Base-by-base conservation (phyloP, 2,888 invertebrate species). In the Sesamia inferens region DNA sequence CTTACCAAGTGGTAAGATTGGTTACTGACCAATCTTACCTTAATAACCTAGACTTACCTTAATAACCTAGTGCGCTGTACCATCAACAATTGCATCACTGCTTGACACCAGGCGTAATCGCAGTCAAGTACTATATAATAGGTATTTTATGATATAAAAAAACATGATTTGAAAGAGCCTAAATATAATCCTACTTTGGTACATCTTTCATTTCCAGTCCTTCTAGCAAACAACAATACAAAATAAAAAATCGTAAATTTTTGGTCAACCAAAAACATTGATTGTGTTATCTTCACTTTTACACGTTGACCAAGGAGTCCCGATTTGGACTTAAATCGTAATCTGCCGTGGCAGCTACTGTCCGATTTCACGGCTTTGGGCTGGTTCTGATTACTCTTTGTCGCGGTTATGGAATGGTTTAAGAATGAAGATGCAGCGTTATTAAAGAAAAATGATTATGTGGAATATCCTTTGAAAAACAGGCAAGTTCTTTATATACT, bases 341-440 rank as follows among this genome's bases (percentile, higher is more conserved):
- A 87, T 87, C 83, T 78, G 39, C 83, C 88, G 83, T 87, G 85
- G 85, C 83, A 85, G 89, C 89, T 89, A 88, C 88, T 84, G 88
- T 83, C 83, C 78, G 85, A 88, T 89, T 89, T 88, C 88, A 88
- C 85, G 88, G 85, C 67, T 82, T 82, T 76, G 79, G 85, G 78
- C 75, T 68, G 78, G 75, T 82, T 86, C 85, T 86, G 86, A 86
- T 86, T 86, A 85, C 87, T 82, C 80, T 86, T 86, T 86, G 87
- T 86, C 62, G 73, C 39, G 61, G 73, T 71, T 71, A 63, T 61
- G 19, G 54, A 66, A 51, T 76, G 85, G 79, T 42, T 65, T 68
- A 87, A 87, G 67, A 51, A 42, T 62, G 5, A 48, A 47, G 69
- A 68, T 62, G 24, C 10, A 71, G 87, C 85, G 86, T 22, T 1